Percentiles rank a stretch among this genome's conserved stretches.
Evolutionary conservation across 2,113 vertebrate genomes (phyloP).

Genomic region (Xyliphius kryptos): DNA sequence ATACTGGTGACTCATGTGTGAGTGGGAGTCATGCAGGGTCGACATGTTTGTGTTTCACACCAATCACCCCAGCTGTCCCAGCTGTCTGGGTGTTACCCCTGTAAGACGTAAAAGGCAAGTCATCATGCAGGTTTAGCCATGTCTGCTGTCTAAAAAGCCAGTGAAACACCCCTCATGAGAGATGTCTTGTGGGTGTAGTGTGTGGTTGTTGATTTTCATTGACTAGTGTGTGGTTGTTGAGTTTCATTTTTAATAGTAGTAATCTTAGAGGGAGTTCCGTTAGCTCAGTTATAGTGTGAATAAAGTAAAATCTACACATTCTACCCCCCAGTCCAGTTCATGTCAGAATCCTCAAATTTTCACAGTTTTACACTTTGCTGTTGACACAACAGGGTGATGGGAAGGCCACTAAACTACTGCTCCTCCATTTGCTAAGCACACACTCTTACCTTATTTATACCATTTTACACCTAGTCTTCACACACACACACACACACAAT

Average conservation of each 20-base stretch:
- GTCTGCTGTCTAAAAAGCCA: constrained; percentile 12
- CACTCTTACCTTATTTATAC: constrained; percentile 27
- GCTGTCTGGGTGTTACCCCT: constrained; percentile 36
- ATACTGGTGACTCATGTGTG: constrained; percentile 19
- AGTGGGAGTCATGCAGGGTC: constrained; percentile 6
- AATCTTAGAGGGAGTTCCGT: too few relatives aligned
- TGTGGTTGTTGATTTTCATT: constrained; percentile 4
- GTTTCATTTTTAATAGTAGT: too few relatives aligned
- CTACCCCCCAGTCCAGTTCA: too few relatives aligned
- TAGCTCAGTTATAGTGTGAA: too few relatives aligned
- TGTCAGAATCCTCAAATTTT: too few relatives aligned
- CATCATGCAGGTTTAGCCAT: constrained; percentile 11
- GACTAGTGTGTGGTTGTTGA: too few relatives aligned
- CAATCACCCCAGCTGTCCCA: constrained; percentile 36
- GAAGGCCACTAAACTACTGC: constrained; percentile 15
- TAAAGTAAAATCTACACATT: too few relatives aligned
- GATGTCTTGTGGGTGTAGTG: not conserved
- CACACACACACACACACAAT: not conserved
- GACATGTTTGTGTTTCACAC: constrained; percentile 30
- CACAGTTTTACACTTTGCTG: constrained; percentile 43
- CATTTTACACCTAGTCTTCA: constrained; percentile 10
- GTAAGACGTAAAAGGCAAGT: constrained; percentile 4
- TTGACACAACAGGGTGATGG: constrained; percentile 48
- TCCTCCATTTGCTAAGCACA: constrained; percentile 45
- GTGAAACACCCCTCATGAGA: constrained; percentile 22